Conservation (phyloP, 2,888 invertebrate genomes). For the Agrochola litura region DNA sequence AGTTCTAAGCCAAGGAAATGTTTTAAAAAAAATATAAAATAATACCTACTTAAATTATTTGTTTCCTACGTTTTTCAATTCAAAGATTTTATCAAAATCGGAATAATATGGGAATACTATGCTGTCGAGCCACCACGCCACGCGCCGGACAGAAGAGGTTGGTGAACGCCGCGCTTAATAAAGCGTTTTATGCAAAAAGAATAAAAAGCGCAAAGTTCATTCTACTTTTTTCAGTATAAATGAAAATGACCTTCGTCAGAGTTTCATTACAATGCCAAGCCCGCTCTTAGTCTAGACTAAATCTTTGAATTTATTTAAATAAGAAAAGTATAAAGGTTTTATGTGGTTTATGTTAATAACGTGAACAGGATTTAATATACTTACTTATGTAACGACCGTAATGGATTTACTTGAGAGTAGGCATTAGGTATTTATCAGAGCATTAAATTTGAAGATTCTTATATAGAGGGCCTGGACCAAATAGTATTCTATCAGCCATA, state of each 20-base stretch:
- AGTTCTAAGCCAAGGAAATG: not conserved
- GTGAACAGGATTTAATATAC: slow-evolving; percentile 4
- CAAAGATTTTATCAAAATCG: not conserved
- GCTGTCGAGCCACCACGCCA: not conserved
- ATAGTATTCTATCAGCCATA: not conserved
- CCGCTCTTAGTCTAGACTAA: slow-evolving; percentile 44
- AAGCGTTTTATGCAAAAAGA: slow-evolving; percentile 20
- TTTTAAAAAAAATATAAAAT: not conserved
- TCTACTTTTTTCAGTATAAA: slow-evolving; percentile 36
- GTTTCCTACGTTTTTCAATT: not conserved
- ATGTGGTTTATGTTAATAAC: slow-evolving; percentile 31
- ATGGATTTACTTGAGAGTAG: too few species aligned
- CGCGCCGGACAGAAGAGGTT: slow-evolving; percentile 10
- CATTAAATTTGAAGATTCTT: not conserved
- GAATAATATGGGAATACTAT: slow-evolving; percentile 3
- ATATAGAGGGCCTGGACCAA: not conserved
- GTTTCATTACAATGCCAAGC: slow-evolving; percentile 52
- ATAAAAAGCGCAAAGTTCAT: slow-evolving; percentile 32
- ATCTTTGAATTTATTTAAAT: slow-evolving; percentile 37
- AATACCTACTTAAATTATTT: too few species aligned
- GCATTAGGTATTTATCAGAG: not conserved
- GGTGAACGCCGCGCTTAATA: slow-evolving; percentile 5
- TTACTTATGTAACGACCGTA: not conserved
- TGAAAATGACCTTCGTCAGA: slow-evolving; percentile 49
- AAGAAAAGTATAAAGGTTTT: slow-evolving; percentile 28